phyloP scores from a whole-genome alignment of 2,888 invertebrate genomes.

The Meloe dianella region DNA sequence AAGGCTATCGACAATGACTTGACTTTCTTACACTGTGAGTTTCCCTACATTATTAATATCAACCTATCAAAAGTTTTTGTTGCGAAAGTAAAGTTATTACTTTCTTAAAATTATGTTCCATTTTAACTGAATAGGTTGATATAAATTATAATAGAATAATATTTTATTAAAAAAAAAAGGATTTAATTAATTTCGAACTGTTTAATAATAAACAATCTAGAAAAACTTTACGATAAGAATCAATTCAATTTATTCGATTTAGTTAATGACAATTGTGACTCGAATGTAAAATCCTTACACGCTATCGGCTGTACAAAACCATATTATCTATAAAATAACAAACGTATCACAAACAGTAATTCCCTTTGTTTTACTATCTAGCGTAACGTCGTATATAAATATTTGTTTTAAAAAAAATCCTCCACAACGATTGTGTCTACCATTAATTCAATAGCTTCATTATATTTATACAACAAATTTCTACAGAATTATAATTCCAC shows the following conservation, averaged over 20 bases:
- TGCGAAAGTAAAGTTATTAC: slow-evolving; percentile 26
- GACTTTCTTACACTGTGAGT: slow-evolving; percentile 20
- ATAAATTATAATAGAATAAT: slow-evolving; percentile 17
- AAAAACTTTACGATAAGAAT: background rate
- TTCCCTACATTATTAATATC: slow-evolving; percentile 26
- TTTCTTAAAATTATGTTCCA: slow-evolving; percentile 17
- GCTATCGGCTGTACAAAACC: slow-evolving; percentile 8
- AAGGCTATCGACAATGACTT: slow-evolving; percentile 25
- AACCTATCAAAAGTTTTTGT: slow-evolving; percentile 28
- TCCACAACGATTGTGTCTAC: slow-evolving; percentile 28
- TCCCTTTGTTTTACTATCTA: slow-evolving; percentile 33
- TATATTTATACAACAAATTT: slow-evolving; percentile 19
- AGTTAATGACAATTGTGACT: slow-evolving; percentile 15
- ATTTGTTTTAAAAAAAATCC: slow-evolving; percentile 25
- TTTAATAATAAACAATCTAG: background rate
- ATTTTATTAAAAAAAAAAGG: background rate
- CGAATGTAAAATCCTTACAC: slow-evolving; percentile 6
- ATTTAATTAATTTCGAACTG: background rate
- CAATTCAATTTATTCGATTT: slow-evolving; percentile 11
- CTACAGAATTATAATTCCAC: slow-evolving; percentile 2
- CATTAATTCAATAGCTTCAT: slow-evolving; percentile 22
- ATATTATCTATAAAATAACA: slow-evolving; percentile 20
- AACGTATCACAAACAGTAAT: slow-evolving; percentile 27
- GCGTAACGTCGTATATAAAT: slow-evolving; percentile 30
- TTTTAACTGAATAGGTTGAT: slow-evolving; percentile 23